Evolutionary conservation across 1,140 invertebrate species (phyloP), one percentile per base, ranked within the genome.

Genomic region (Drusus annulatus): DNA sequence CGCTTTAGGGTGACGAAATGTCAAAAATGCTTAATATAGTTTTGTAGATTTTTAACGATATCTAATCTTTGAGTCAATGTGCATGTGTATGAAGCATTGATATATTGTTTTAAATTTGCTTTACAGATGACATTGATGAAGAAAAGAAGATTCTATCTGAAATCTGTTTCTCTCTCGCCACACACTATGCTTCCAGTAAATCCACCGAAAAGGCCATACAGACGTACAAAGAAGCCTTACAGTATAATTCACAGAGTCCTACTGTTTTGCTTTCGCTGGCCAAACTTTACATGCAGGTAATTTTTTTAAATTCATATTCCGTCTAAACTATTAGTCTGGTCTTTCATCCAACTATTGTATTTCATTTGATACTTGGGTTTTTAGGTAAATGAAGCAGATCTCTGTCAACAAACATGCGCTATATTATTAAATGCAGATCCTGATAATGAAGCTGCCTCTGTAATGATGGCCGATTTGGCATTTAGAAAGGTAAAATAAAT

Each of bases 381-480:
- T 76, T 81, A 94, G 92, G 92, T 94, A 79, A 95, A 94, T 84
- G 92, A 94, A 84, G 88, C 94, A 73, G 95, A 98, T 80, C 91
- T 94, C 68, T 98, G 97, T 86, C 94, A 97, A 81, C 93, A 96
- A 84, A 96, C 95, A 3, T 98, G 97, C 85, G 92, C 94, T 52
- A 92, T 94, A 6, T 90, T 99, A 17, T 88, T 99, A 16, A 94
- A 94, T 81, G 91, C 94, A 5, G 96, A 98, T 85, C 93, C 94
- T 21, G 95, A 97, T 82, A 98, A 98, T 87, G 96, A 98, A 87
- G 93, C 94, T 31, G 97, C 97, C 2, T 96, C 95, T 3, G 93
- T 99, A 80, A 97, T 99, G 94, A 94, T 99, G 93, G 98, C 98
- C 15, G 98, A 99, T 89, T 90, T 99, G 36, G 96, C 97, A 77